phyloP scores from a whole-genome alignment of 2,797 vertebrate species.

The Sebastes glaucus region DNA sequence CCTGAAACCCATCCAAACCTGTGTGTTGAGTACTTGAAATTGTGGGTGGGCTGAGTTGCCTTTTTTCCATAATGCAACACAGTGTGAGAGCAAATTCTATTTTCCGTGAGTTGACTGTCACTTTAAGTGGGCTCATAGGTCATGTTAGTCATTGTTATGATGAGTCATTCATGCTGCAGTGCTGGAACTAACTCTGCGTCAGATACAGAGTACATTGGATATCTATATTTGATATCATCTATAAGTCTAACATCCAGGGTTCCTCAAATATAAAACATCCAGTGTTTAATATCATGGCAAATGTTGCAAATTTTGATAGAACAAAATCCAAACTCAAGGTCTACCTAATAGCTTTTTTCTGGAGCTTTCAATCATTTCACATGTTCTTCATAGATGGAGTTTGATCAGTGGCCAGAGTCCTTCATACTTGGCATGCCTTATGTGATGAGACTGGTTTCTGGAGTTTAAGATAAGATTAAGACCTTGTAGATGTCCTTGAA shows the following conservation, averaged over 20 bases:
- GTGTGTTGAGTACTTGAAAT: constrained; percentile 46
- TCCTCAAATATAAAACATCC: not conserved
- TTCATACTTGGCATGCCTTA: not conserved
- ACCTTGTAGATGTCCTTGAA: not conserved
- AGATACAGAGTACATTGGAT: not conserved
- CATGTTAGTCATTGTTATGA: constrained; percentile 77
- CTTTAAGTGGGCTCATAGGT: constrained; percentile 73
- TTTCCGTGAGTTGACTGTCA: constrained; percentile 65
- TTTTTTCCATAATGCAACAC: constrained; percentile 46
- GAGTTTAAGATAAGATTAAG: not conserved
- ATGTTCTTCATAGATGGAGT: not conserved
- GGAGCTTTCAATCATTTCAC: not conserved
- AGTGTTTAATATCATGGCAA: not conserved
- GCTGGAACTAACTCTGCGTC: constrained; percentile 47
- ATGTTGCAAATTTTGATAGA: not conserved
- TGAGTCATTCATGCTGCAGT: constrained; percentile 77
- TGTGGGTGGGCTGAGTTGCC: constrained; percentile 42
- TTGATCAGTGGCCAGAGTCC: not conserved
- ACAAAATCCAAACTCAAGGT: not conserved
- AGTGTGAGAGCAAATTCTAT: constrained; percentile 53
- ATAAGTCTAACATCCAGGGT: not conserved
- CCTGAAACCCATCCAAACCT: constrained; percentile 47
- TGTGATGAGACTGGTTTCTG: not conserved
- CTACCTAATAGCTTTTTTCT: not conserved
- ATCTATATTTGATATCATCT: constrained; percentile 3